phyloP scores from a whole-genome alignment of 2,797 vertebrate genomes.

The Ctenopoma multispine region DNA sequence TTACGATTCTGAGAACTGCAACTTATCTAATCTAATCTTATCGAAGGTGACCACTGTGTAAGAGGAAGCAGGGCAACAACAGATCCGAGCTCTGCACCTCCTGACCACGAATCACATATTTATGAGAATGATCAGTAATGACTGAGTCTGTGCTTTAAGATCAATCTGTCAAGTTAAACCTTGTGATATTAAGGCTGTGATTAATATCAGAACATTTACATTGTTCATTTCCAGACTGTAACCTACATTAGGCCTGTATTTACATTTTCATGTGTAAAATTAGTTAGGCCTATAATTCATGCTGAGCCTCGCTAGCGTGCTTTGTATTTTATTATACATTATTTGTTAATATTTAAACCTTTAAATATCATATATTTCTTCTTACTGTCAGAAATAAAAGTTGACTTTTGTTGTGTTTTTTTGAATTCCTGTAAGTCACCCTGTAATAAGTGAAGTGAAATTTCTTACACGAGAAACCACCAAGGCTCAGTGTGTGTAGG shows the following conservation, averaged over 20 bases:
- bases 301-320: no score
- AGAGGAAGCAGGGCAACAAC: neutral
- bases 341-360: neutral
- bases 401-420: neutral
- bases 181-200: neutral
- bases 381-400: neutral
- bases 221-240: neutral
- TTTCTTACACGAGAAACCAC: neutral
- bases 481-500: no score
- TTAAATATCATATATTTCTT: neutral
- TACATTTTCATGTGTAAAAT: neutral
- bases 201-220: neutral
- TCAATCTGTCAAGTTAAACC: neutral
- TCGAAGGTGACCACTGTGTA: no score
- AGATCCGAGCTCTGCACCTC: neutral
- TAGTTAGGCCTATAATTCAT: neutral
- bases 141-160: no score
- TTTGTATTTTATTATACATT: neutral
- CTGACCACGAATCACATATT: no score
- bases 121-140: neutral
- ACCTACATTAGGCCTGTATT: neutral
- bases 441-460: slow-evolving; percentile 25
- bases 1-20: no score
- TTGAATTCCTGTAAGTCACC: slow-evolving; percentile 31
- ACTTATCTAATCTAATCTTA: no score